Evolutionary conservation across 2,113 vertebrate species (phyloP), one percentile per base, ranked within the genome.

Genomic region (Hippopotamus amphibius): DNA sequence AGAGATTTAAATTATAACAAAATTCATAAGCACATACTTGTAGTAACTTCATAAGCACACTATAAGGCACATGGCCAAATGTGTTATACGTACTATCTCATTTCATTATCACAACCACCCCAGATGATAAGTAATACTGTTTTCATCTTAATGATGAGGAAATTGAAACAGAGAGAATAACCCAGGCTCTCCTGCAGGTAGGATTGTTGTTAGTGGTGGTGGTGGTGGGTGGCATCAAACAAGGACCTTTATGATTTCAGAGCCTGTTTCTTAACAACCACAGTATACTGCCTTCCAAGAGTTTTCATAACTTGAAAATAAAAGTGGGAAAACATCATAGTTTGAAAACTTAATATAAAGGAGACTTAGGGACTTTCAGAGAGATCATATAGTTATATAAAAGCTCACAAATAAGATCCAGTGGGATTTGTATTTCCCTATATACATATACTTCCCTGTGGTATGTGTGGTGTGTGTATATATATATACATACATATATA

Each of bases 271-370:
- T 59, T 92, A 77, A 79, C 46, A 19, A 90, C 17, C n/a, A n/a
- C 6, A 46, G 5, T 12, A 65, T 14, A 57, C 53, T 46, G 14
- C 17, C 43, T 91, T 59, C n/a, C 26, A 68, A 68, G 63, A 55
- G 77, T 57, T 86, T 82, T 91, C 92, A 50, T 84, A 82, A 82
- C 33, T 92, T 41, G 88, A 86, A 91, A 63, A 37, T 66, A 80
- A 76, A 92, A 80, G 30, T 57, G 85, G 22, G 33, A 72, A 92
- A 50, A 3, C 30, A 57, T 43, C 8, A 80, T 30, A 28, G 15
- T 95, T 96, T 41, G 55, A 88, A 63, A 59, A 81, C 63, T 76
- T 37, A 53, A 11, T 81, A 48, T 48, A n/a, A 92, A 46, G 30
- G 19, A 95, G 22, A 93, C 21, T 85, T 85, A 65, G 2, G 7